These are phyloP conservation scores for Montipora sp. DNA, from an alignment of 64 coral and sea anemone species.

Conservation along the genomic window DNA sequence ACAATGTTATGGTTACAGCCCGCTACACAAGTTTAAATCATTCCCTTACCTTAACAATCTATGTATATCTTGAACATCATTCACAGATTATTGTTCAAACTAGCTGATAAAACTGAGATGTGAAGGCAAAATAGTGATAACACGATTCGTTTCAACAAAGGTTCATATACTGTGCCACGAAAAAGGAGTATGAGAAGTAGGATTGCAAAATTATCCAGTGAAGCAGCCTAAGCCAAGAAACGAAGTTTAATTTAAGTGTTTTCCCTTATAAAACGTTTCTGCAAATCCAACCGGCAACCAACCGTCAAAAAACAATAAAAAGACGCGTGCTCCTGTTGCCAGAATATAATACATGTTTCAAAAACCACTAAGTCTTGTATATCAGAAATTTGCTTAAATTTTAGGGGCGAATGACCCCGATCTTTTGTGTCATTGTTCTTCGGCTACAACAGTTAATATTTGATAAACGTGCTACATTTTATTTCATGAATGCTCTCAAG, in stretches of 20 bases:
- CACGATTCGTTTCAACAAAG: background rate
- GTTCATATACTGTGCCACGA: background rate
- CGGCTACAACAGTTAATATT: slow-evolving; percentile 25
- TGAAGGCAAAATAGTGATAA: background rate
- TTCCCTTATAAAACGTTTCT: slow-evolving; percentile 1
- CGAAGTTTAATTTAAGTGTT: slow-evolving; percentile 17
- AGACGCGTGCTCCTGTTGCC: slow-evolving; percentile 17
- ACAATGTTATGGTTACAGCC: slow-evolving; percentile 2
- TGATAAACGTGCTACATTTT: slow-evolving; percentile 52
- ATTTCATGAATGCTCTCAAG: background rate
- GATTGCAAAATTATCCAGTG: background rate
- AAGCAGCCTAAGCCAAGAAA: background rate
- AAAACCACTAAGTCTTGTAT: slow-evolving; percentile 29
- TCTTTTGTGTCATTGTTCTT: slow-evolving; percentile 56
- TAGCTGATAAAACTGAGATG: background rate
- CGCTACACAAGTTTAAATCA: background rate
- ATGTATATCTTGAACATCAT: background rate
- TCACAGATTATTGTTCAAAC: background rate
- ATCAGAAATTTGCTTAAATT: slow-evolving; percentile 47
- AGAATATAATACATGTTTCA: slow-evolving; percentile 23
- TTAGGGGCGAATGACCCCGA: slow-evolving; percentile 60
- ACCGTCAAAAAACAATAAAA: background rate
- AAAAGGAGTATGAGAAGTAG: background rate
- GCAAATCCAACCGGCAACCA: background rate
- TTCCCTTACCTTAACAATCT: background rate